Conservation (phyloP, 2,113 vertebrate genomes). For the Lota lota region DNA sequence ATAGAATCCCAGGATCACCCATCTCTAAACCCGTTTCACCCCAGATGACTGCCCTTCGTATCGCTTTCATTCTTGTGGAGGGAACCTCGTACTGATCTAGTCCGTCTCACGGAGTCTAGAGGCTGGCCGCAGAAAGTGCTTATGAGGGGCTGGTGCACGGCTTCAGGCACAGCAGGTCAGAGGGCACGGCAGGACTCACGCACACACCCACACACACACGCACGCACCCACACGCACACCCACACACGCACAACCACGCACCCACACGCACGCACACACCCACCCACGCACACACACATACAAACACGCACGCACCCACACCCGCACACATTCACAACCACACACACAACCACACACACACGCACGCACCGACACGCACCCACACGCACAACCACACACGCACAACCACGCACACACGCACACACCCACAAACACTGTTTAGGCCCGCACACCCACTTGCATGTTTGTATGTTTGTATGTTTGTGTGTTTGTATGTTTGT, state of each 20-base stretch:
- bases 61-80: too few species aligned
- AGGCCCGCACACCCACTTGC: slow-evolving; percentile 33
- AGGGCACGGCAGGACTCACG: slow-evolving; percentile 17
- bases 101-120: slow-evolving; percentile 14
- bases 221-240: slow-evolving; percentile 8
- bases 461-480: slow-evolving; percentile 34
- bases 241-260: slow-evolving; percentile 17
- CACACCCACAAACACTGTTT: slow-evolving; percentile 14
- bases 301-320: slow-evolving; percentile 9
- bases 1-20: too few species aligned
- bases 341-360: slow-evolving; percentile 15
- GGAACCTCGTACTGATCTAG: too few species aligned
- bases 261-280: slow-evolving; percentile 10
- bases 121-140: slow-evolving; percentile 69
- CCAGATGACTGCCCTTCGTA: too few species aligned
- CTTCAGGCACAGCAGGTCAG: slow-evolving; percentile 7
- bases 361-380: too few species aligned
- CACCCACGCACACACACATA: slow-evolving; percentile 16
- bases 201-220: slow-evolving; percentile 16
- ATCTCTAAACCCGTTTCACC: too few species aligned
- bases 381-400: too few species aligned
- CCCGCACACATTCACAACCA: too few species aligned
- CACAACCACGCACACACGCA: slow-evolving; percentile 13
- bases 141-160: slow-evolving; percentile 18
- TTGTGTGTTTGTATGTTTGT: slow-evolving; percentile 16